Conservation (phyloP, 2,888 invertebrate genomes). For the Sipha maydis region DNA sequence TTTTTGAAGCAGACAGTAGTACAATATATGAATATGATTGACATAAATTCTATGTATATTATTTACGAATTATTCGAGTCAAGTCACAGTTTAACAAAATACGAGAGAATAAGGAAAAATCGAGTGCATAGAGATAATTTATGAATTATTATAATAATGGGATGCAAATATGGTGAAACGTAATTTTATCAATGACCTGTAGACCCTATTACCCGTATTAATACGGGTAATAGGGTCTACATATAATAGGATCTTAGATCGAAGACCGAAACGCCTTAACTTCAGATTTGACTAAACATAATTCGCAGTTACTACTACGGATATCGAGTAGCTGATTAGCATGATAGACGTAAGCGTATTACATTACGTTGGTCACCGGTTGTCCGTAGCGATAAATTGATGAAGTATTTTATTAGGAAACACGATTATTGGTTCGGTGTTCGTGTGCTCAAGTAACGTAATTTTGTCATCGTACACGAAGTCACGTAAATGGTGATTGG, state of each 20-base stretch:
- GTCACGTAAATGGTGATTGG: background rate
- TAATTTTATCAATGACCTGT: background rate
- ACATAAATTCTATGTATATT: no score
- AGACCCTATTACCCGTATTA: background rate
- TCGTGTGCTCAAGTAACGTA: background rate
- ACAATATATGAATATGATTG: no score
- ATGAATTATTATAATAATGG: no score
- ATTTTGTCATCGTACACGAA: background rate
- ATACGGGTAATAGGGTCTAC: no score
- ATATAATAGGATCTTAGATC: no score
- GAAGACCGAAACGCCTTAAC: background rate
- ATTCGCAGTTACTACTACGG: no score
- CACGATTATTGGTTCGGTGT: background rate
- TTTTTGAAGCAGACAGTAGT: no score
- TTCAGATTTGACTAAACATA: background rate
- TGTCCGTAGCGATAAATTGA: background rate
- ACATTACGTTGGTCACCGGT: background rate
- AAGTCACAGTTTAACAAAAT: no score
- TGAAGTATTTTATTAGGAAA: background rate
- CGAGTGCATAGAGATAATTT: no score
- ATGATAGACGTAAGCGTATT: background rate
- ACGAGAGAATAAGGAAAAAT: no score
- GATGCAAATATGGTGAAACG: background rate
- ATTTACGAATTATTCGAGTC: no score
- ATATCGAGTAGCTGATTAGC: no score